Evolutionary conservation across 2,797 vertebrate species (phyloP), one percentile per base, ranked within the genome.

Genomic region (Ispidina lecontei): DNA sequence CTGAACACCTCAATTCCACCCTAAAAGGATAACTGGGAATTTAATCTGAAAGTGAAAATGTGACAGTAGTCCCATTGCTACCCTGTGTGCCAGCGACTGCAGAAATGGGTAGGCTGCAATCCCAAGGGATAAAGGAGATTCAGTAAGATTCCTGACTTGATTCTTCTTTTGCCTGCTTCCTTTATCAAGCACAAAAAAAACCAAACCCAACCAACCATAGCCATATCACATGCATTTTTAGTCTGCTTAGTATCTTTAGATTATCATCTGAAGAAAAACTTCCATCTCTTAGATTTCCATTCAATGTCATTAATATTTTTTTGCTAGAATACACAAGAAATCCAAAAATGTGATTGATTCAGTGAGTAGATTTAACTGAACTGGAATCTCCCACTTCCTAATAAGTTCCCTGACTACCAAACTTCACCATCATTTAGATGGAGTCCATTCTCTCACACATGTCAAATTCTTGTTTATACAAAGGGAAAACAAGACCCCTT

Each of bases 1-100:
- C 26, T 78, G 58, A 89, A 69, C 44, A 72, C n/a, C 33, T 91
- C 65, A 43, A 77, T 85, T 91, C 51, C 83, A 28, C 54, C 60
- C 28, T 74, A 89, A 80, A 89, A 46, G 21, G 10, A 5, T 88
- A 59, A 35, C 46, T 74, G 51, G 21, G 51, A 79, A 69, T 63
- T 86, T 80, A 51, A 69, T 56, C 55, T 84, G 47, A 81, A 88
- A 19, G 35, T 22, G 14, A 75, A 63, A 69, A 72, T 41, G 20
- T 63, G 31, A 39, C 67, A 75, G 9, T 49, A 65, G 46, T 58
- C 22, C 10, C 20, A 64, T 64, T 58, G 31, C 28, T 60, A 11
- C 47, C 75, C n/a, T 64, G 12, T 60, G 29, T 68, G n/a, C 14
- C 28, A 19, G 19, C 2, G 7, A 35, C 49, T 83, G 28, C 43